phyloP scores from a whole-genome alignment of 2,113 vertebrate species.

The Hepsetus odoe region DNA sequence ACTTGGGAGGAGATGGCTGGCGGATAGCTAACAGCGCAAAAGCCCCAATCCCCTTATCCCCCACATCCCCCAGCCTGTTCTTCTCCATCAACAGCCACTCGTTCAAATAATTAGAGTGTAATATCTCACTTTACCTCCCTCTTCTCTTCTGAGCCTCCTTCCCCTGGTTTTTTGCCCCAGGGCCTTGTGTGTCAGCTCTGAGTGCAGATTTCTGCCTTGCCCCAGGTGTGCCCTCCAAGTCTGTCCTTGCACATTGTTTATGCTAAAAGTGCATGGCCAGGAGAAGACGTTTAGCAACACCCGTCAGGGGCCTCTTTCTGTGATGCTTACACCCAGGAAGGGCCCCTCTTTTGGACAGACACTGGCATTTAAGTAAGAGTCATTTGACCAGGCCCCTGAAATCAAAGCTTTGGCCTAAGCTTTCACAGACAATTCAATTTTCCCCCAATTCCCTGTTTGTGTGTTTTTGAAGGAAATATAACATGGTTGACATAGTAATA shows the following conservation, averaged over 20 bases:
- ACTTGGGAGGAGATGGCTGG: conserved; percentile 25
- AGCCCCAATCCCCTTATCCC: conserved; percentile 23
- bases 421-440: neutral
- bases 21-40: conserved; percentile 16
- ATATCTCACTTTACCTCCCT: conserved; percentile 58
- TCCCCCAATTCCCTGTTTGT: neutral
- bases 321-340: conserved; percentile 24
- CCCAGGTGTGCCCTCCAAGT: conserved; percentile 50
- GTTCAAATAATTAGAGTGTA: conserved; percentile 58
- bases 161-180: conserved; percentile 34
- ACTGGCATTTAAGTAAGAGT: neutral
- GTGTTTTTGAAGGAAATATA: neutral
- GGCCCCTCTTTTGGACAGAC: neutral
- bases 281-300: conserved; percentile 47
- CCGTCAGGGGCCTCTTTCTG: neutral
- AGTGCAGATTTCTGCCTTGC: conserved; percentile 29
- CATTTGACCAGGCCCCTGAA: neutral
- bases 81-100: conserved; percentile 61
- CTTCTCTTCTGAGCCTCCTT: conserved; percentile 47
- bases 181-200: conserved; percentile 30
- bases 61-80: conserved; percentile 50
- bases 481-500: neutral
- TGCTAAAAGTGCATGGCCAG: conserved; percentile 48
- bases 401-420: neutral
- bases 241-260: conserved; percentile 50